Base-by-base conservation (phyloP, 1,140 invertebrate species). In the Drosophila tani region DNA sequence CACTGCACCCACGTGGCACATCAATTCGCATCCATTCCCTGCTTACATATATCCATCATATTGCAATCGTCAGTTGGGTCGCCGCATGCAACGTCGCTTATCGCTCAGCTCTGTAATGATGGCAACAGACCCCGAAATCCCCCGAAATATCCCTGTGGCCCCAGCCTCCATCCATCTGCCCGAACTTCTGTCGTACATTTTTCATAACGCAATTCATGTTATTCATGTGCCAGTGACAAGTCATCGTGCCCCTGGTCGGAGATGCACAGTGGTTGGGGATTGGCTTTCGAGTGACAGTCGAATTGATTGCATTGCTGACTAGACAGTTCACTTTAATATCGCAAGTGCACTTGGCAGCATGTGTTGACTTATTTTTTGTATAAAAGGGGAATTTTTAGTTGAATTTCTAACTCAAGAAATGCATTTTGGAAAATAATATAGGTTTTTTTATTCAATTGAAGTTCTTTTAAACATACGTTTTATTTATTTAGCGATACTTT, bases 21-120 rank as follows among this genome's bases (percentile, higher is more conserved):
- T 90, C 86, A 90, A 12, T 11, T 11, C 21, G 21, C 21, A 24
- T 0, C 14, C 40, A 19, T 27, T 24, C 53, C 43, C 27, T 38
- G 41, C 53, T 41, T 70, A 32, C 19, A 38, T 32, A 55, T 56
- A 84, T 84, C 41, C 82, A 85, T 91, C 88, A 91, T 76, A 71
- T 74, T 85, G 88, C 88, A 91, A 91, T 91, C 73, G 84, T 91
- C 88, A 74, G 76, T 58, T 85, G 68, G 79, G 88, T 81, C 88
- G 74, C 73, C 73, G 67, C 88, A 91, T 88, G 88, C 71, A 88
- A 83, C 87, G 80, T 85, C 82, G 86, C 86, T 91, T 91, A 91
- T 91, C 87, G 87, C 76, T 91, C 86, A 91, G 67, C 86, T 82
- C 59, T 82, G 66, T 82, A 91, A 91, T 91, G 86, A 91, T 86